Evolutionary conservation across 2,113 vertebrate genomes (phyloP).

Genomic region (Aix galericulata): DNA sequence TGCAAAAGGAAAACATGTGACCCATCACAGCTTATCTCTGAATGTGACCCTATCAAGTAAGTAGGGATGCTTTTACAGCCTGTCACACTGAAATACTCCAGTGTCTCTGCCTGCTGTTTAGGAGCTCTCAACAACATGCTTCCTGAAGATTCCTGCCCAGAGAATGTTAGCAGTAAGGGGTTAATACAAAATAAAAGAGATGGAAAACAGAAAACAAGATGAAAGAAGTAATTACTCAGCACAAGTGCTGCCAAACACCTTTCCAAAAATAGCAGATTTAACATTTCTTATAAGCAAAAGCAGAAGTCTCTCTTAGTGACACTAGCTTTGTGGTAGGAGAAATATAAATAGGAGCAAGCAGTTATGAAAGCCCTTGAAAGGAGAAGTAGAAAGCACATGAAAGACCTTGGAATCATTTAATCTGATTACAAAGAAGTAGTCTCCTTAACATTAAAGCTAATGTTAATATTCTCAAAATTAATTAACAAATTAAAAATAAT

Average conservation of each 20-base stretch:
- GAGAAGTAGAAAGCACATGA: conserved; percentile 45
- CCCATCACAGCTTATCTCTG: conserved; percentile 13
- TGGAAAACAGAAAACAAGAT: not conserved
- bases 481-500: conserved; percentile 51
- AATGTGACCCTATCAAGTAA: not conserved
- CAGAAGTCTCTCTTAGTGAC: conserved; percentile 26
- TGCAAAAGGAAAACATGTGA: not conserved
- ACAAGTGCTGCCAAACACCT: not conserved
- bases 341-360: conserved; percentile 57
- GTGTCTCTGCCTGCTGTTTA: not conserved
- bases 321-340: conserved; percentile 10
- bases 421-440: conserved; percentile 34
- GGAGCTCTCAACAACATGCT: not conserved
- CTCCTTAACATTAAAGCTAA: conserved; percentile 40
- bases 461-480: conserved; percentile 45
- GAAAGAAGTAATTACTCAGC: conserved; percentile 41
- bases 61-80: not conserved
- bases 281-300: conserved; percentile 10
- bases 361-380: conserved; percentile 50
- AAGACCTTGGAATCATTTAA: conserved; percentile 47
- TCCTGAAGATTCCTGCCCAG: not conserved
- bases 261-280: conserved; percentile 40
- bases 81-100: not conserved
- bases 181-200: conserved; percentile 18
- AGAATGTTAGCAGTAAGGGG: not conserved